A percentile compares a stretch with the other conserved stretches of the same genome.
phyloP scores from a whole-genome alignment of 2,797 vertebrate genomes.

The Falco concolor region DNA sequence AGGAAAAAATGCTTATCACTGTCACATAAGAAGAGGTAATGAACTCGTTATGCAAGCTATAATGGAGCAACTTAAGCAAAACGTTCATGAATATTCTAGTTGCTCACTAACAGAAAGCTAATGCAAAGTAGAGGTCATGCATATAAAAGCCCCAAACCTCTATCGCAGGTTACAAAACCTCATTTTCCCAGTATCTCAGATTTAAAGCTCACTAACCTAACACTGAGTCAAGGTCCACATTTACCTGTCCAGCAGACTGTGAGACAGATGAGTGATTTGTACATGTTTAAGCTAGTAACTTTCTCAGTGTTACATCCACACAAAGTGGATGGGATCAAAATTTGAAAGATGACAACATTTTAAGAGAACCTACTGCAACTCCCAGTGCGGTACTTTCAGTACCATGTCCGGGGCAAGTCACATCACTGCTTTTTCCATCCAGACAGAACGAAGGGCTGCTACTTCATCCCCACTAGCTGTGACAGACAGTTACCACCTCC shows the following conservation, averaged over 20 bases:
- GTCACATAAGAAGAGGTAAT: conserved; percentile 39
- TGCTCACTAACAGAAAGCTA: conserved; percentile 3
- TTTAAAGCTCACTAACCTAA: neutral
- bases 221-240: neutral
- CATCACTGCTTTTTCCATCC: neutral
- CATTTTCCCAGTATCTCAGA: neutral
- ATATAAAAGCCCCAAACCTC: neutral
- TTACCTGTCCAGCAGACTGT: neutral
- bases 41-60: conserved; percentile 7
- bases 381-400: neutral
- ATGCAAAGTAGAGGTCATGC: neutral
- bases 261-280: neutral
- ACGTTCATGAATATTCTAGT: conserved; percentile 46
- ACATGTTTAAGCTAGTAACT: neutral
- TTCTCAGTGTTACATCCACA: neutral
- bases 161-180: neutral
- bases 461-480: neutral
- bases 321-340: neutral
- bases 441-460: neutral
- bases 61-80: neutral
- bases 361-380: neutral
- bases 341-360: neutral
- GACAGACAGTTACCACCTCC: neutral
- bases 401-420: neutral
- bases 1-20: conserved; percentile 14